Conservation (phyloP, 1,140 invertebrate species). For the Matsumurasca onukii region DNA sequence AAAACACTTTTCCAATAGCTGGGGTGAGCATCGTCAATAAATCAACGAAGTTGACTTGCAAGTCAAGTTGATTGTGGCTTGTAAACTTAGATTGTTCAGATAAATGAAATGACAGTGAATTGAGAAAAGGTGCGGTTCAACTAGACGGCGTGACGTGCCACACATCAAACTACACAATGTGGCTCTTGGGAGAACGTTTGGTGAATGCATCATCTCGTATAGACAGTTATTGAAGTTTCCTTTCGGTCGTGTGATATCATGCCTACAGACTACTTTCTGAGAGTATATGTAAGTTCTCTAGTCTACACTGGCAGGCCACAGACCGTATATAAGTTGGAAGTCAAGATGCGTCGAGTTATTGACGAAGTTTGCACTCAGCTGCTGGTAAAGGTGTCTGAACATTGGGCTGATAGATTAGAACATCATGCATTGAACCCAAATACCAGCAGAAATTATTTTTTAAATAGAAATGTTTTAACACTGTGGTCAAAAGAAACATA, state of each 20-base stretch:
- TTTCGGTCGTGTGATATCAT: slow-evolving; percentile 1
- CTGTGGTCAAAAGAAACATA: neutral
- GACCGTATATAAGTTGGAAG: neutral
- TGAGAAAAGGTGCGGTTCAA: too few relatives aligned
- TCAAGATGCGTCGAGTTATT: neutral
- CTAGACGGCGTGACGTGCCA: neutral
- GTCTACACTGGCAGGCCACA: too few relatives aligned
- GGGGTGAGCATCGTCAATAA: too few relatives aligned
- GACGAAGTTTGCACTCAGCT: too few relatives aligned
- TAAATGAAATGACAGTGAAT: too few relatives aligned
- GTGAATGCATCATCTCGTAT: too few relatives aligned
- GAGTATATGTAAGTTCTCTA: neutral
- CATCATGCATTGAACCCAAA: neutral
- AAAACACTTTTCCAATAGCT: too few relatives aligned
- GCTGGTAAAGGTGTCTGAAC: neutral
- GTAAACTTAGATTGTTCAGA: too few relatives aligned
- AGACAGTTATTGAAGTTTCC: neutral
- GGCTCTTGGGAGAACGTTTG: neutral
- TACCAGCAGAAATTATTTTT: too few relatives aligned
- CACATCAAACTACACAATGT: neutral
- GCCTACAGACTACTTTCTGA: neutral
- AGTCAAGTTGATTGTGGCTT: too few relatives aligned
- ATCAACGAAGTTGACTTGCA: too few relatives aligned
- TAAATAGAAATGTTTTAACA: neutral
- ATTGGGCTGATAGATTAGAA: neutral